Conservation (phyloP, 2,113 vertebrate species). For the Nothoprocta perdicaria region DNA sequence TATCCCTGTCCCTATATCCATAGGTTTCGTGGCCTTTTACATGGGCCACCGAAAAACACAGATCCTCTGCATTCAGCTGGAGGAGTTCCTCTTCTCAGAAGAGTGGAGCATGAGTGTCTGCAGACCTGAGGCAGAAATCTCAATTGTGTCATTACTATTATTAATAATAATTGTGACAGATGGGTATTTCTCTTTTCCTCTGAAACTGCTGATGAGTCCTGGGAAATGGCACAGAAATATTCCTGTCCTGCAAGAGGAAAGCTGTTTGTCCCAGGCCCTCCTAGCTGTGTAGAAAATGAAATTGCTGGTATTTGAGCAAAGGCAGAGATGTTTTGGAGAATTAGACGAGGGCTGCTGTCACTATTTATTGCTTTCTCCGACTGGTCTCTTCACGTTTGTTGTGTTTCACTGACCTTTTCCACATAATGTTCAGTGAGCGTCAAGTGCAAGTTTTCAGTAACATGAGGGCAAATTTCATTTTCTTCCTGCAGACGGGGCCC, state of each 20-base stretch:
- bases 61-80: not conserved
- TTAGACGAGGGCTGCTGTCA: conserved; percentile 53
- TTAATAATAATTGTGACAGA: not conserved
- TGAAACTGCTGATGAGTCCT: rapidly evolving
- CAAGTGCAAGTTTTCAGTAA: conserved; percentile 60
- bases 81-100: not conserved
- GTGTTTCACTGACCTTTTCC: conserved; percentile 74
- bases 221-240: not conserved
- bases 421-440: conserved; percentile 63
- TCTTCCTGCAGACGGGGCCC: conserved; percentile 60
- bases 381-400: conserved; percentile 50
- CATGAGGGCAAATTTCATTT: conserved; percentile 77
- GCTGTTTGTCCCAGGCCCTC: not conserved
- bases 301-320: conserved; percentile 4
- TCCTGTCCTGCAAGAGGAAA: not conserved
- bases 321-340: conserved; percentile 31
- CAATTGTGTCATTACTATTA: rapidly evolving
- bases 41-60: not conserved
- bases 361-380: conserved; percentile 55
- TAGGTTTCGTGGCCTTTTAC: no score
- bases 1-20: no score
- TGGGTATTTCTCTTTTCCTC: not conserved
- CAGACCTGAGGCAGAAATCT: not conserved
- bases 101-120: not conserved
- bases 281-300: not conserved